These are phyloP conservation scores for Ephestia elutella DNA, from an alignment of 1,140 invertebrate species.

Conservation along the genomic window DNA sequence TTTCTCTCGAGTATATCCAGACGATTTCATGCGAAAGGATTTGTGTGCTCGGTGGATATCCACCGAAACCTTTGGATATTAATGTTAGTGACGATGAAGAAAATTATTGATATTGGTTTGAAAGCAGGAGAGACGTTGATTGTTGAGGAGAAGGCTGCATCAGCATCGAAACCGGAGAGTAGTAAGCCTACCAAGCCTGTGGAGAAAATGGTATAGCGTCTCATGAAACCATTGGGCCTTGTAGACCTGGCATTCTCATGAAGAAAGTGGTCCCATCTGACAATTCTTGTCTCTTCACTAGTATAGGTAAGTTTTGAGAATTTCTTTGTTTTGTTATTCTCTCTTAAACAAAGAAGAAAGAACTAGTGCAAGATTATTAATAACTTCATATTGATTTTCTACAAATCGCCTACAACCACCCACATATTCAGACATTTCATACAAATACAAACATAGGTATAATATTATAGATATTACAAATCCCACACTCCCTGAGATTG, in stretches of 20 bases:
- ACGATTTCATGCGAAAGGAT: constrained; percentile 78
- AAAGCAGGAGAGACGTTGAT: constrained; percentile 90
- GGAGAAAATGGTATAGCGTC: constrained; percentile 50
- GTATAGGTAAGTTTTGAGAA: constrained; percentile 76
- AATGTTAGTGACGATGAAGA: constrained; percentile 62
- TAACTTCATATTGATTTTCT: too few relatives aligned
- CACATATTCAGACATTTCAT: too few relatives aligned
- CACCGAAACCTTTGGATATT: constrained; percentile 85
- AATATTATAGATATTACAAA: too few relatives aligned
- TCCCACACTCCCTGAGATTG: too few relatives aligned
- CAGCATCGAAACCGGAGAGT: constrained; percentile 32
- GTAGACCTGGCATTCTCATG: constrained; percentile 85
- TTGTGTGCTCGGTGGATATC: constrained; percentile 86
- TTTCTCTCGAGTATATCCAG: constrained; percentile 81
- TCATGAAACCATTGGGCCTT: constrained; percentile 46
- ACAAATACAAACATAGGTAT: too few relatives aligned
- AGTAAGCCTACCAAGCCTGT: constrained; percentile 41
- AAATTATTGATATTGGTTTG: constrained; percentile 79
- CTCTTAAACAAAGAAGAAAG: too few relatives aligned
- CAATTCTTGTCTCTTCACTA: constrained; percentile 96
- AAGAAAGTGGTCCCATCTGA: constrained; percentile 94
- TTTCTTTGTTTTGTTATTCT: constrained; percentile 19
- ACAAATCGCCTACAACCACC: too few relatives aligned
- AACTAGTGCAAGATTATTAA: too few relatives aligned
- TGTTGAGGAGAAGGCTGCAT: constrained; percentile 81